These are phyloP conservation scores for Picus viridis DNA, from an alignment of 2,797 vertebrate genomes.

Conservation along the genomic window DNA sequence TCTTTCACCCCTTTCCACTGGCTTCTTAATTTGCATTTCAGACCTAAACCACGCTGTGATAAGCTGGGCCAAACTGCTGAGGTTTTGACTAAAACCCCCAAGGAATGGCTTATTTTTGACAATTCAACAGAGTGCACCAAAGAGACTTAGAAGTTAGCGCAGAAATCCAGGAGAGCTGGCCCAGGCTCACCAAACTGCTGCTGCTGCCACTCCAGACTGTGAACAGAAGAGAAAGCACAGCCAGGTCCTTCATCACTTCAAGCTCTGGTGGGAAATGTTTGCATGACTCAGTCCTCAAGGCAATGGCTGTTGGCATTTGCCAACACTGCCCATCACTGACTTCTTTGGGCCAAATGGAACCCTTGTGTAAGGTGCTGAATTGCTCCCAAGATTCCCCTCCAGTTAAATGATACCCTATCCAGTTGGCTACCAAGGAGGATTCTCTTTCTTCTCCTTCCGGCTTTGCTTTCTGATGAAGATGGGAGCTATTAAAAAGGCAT, in stretches of 20 bases:
- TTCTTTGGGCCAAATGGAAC: slow-evolving; percentile 11
- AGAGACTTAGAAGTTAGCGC: not conserved
- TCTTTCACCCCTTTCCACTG: not conserved
- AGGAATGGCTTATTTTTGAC: not conserved
- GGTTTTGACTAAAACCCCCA: not conserved
- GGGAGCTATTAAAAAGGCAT: slow-evolving; percentile 11
- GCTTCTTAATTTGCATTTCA: slow-evolving; percentile 25
- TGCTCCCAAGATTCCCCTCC: slow-evolving; percentile 27
- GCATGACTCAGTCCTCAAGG: not conserved
- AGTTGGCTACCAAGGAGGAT: slow-evolving; percentile 2
- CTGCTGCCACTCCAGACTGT: not conserved
- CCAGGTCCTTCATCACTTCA: not conserved
- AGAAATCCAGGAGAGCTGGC: not conserved
- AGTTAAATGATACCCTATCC: not conserved
- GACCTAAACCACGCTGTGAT: not conserved
- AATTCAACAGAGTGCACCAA: not conserved
- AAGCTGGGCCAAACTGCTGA: not conserved
- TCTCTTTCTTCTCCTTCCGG: slow-evolving; percentile 12
- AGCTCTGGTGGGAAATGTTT: not conserved
- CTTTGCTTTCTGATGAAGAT: slow-evolving; percentile 25
- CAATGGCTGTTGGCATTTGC: fast-evolving
- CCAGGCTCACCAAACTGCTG: not conserved
- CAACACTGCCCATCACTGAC: not conserved
- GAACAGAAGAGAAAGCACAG: not conserved
- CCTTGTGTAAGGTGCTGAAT: not conserved